phyloP scores from a whole-genome alignment of 2,113 vertebrate species.

The Edolisoma coerulescens region DNA sequence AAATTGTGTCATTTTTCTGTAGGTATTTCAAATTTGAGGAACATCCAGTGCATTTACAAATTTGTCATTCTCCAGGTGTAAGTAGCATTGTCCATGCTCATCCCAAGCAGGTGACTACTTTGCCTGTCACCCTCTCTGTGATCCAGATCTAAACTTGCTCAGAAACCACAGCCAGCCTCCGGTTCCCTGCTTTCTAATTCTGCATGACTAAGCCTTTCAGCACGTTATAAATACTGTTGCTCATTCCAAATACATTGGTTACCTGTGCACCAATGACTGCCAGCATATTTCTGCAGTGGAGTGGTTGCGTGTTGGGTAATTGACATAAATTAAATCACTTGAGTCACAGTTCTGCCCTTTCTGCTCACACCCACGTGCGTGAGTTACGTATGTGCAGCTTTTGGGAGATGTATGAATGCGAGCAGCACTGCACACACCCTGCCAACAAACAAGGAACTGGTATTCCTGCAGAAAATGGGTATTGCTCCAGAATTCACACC shows the following conservation, averaged over 20 bases:
- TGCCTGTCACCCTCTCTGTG: neutral
- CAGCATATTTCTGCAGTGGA: neutral
- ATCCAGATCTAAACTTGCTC: neutral
- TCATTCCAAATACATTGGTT: neutral
- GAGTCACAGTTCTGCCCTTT: conserved; percentile 41
- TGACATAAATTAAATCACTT: neutral
- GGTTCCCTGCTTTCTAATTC: neutral
- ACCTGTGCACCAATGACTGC: neutral
- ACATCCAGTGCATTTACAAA: neutral
- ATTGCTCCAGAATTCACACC: neutral
- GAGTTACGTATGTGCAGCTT: neutral
- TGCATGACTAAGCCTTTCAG: neutral
- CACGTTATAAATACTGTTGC: neutral
- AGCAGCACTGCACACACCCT: neutral
- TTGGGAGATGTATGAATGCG: neutral
- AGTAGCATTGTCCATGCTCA: neutral
- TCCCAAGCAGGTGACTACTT: neutral
- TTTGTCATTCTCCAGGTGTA: neutral
- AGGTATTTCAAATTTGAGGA: neutral
- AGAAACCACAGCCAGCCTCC: neutral
- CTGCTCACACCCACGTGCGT: neutral
- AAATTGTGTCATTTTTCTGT: neutral
- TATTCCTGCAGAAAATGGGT: neutral
- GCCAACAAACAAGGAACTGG: neutral
- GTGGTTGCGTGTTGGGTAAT: neutral